Conservation (phyloP, 2,888 invertebrate genomes). For the Danaus chrysippus region DNA sequence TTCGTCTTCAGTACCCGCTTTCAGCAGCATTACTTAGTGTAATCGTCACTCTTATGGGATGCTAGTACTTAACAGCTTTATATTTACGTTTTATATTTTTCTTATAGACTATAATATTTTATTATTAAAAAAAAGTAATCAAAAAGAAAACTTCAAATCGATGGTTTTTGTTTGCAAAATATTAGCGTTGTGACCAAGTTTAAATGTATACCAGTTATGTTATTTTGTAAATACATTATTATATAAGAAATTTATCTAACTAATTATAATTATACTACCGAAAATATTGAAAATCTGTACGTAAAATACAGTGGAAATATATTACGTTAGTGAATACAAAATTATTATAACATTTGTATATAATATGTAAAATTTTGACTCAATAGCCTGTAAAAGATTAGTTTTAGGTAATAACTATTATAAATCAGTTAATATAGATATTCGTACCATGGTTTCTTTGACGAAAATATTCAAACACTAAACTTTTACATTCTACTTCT, state of each 20-base stretch:
- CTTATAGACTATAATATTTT: not conserved
- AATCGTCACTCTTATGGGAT: conserved; percentile 80
- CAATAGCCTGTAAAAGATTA: not conserved
- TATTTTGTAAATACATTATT: conserved; percentile 1
- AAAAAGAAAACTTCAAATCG: not conserved
- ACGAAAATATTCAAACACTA: not conserved
- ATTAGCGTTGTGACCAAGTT: not conserved
- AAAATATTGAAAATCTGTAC: not conserved
- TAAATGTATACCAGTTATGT: not conserved
- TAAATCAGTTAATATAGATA: not conserved
- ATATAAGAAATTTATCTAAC: not conserved
- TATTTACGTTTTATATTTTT: not conserved
- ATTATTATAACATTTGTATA: conserved; percentile 3
- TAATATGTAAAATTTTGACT: conserved; percentile 2
- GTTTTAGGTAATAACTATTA: not conserved
- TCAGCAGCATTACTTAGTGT: conserved; percentile 85
- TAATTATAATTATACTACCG: not conserved
- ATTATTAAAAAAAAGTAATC: not conserved
- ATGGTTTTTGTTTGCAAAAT: not conserved
- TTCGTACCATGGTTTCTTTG: too few species aligned
- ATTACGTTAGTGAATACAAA: not conserved
- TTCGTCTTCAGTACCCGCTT: conserved; percentile 84
- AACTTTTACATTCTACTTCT: not conserved
- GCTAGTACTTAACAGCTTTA: conserved; percentile 51
- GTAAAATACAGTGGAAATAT: not conserved